Base-by-base conservation (phyloP, 2,797 vertebrate species). In the Sebastes paucispinis region DNA sequence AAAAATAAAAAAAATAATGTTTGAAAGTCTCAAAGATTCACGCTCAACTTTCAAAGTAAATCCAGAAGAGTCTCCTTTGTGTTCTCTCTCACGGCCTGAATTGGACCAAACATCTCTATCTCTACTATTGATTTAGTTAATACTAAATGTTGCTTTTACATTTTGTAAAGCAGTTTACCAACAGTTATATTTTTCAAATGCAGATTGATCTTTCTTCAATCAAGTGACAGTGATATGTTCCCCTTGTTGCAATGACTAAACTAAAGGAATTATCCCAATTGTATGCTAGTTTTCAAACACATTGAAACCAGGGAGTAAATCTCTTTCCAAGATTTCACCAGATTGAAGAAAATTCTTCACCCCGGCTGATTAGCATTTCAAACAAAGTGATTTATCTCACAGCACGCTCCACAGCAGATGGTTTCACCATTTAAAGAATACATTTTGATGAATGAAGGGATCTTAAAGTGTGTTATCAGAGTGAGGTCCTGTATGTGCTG, bases 301-400 rank as follows among this genome's bases (percentile, higher is more conserved):
- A 24, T 22, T 54, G 2, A 16, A 79, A 59, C 8, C 2, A 32
- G 8, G 12, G 5, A 5, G 22, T 58, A 8, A 58, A 60, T 63
- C 10, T 36, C 4, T 20, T 65, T 70, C 52, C 39, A 10, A 71
- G 80, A 74, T 74, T 63, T 67, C 52, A 67, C 4, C 54, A 69
- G 65, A 79, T 69, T 74, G 8, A 12, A 31, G 72, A 24, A 66
- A 10, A 74, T 73, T 68, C 79, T 81, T 70, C 29, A 7, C 10
- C 13, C 39, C 0, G 34, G 60, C 70, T 73, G 16, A 89, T 89
- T 87, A 82, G 82, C 82, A 88, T 83, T 86, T 85, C 80, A 89
- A 86, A 84, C 82, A 62, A 8, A 32, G 82, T 78, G 69, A 84
- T 85, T 87, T 77, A 75, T 85, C 77, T 87, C 32, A 4, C 81